Conservation (phyloP, 1,140 invertebrate species). For the Melitaea cinxia region DNA sequence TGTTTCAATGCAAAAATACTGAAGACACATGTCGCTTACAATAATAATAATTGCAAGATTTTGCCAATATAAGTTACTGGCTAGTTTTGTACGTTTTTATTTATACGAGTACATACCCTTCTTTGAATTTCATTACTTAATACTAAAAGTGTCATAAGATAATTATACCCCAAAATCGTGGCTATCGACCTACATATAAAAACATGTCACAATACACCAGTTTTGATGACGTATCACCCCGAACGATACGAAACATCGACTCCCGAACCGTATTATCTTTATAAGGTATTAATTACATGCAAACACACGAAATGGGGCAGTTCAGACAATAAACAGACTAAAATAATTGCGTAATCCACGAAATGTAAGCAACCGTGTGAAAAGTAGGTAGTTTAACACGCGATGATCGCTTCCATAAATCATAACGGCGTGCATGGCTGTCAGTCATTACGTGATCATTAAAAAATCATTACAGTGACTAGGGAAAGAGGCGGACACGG, state of each 20-base stretch:
- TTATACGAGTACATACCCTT: too few species aligned
- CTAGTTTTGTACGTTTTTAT: too few species aligned
- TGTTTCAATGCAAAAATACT: too few species aligned
- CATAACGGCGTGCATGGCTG: slow-evolving; percentile 53
- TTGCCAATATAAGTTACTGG: too few species aligned
- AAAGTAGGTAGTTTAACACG: slow-evolving; percentile 51
- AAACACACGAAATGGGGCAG: slow-evolving; percentile 35
- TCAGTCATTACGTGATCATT: slow-evolving; percentile 72
- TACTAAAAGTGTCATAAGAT: too few species aligned
- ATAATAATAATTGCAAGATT: too few species aligned
- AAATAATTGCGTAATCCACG: slow-evolving; percentile 35
- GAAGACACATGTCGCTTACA: too few species aligned
- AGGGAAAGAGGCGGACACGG: slow-evolving; percentile 8
- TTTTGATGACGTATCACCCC: slow-evolving; percentile 22
- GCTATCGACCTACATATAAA: slow-evolving; percentile 11
- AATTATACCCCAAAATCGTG: too few species aligned
- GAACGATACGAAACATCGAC: slow-evolving; percentile 29
- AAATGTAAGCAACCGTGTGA: slow-evolving; percentile 33
- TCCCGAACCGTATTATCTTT: slow-evolving; percentile 37
- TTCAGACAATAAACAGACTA: slow-evolving; percentile 30
- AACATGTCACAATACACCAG: slow-evolving; percentile 11
- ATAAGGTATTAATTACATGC: slow-evolving; percentile 45
- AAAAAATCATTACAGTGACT: slow-evolving; percentile 68
- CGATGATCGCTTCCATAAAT: slow-evolving; percentile 61
- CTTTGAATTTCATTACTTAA: too few species aligned